Evolutionary conservation across 2,113 vertebrate genomes (phyloP).

Genomic region (Macquaria ambigua): DNA sequence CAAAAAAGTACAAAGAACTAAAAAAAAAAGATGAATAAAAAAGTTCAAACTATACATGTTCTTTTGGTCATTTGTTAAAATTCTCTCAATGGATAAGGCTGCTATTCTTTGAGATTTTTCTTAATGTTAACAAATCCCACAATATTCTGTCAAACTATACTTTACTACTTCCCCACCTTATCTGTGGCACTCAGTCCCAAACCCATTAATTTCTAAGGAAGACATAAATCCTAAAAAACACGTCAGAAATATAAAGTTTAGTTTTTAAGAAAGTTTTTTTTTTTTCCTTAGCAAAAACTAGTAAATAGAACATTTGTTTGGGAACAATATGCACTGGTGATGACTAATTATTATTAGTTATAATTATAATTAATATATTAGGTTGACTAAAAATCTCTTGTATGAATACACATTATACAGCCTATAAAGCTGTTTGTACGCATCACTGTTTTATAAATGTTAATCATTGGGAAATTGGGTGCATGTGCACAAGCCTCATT

Average conservation of each 20-base stretch:
- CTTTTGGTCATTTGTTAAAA: slow-evolving; percentile 44
- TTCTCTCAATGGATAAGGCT: background rate
- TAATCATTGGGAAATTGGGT: background rate
- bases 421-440: too few relatives aligned
- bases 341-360: too few relatives aligned
- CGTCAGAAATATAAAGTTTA: background rate
- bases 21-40: slow-evolving; percentile 79
- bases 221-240: background rate
- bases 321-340: background rate
- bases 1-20: slow-evolving; percentile 80
- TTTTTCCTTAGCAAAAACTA: background rate
- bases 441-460: too few relatives aligned
- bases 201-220: background rate
- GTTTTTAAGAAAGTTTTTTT: background rate
- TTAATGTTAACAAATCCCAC: slow-evolving; percentile 2
- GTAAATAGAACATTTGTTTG: background rate
- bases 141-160: background rate
- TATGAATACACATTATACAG: background rate
- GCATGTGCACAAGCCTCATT: background rate
- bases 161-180: background rate
- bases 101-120: background rate
- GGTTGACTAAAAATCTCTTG: background rate
- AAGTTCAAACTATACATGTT: slow-evolving; percentile 73
- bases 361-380: too few relatives aligned
- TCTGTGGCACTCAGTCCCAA: background rate